Evolutionary conservation across 2,113 vertebrate species (phyloP), one percentile per base, ranked within the genome.

Genomic region (Lutjanus erythropterus): DNA sequence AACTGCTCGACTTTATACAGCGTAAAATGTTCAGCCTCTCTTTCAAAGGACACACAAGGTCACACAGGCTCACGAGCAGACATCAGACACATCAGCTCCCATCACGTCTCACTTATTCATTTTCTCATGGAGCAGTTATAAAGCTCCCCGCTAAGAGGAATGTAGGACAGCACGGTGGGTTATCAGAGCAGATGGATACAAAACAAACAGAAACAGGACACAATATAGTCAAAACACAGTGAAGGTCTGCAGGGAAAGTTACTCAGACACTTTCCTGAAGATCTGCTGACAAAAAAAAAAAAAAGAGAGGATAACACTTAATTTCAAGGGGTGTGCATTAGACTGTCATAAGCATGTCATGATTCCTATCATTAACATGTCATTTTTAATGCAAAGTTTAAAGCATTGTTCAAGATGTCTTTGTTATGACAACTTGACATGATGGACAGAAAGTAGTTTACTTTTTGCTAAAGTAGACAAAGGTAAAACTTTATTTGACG

Each of bases 21-120:
- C 47, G 23, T 10, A 6, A 73, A 76, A 41, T 65, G 33, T 42
- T 72, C 27, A 1, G 15, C 21, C 59, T 65, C 62, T 64, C 31
- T 55, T 60, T 27, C 5, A 46, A 39, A 55, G 64, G 55, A 73
- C 47, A 0, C 27, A 7, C 62, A 71, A 85, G 85, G 88, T 90
- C 78, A 53, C 37, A 7, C 11, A 1, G 46, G 37, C 53, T 58
- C 39, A 37, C 3, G 53, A 39, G 58, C 44, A 39, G 31, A 69
- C 49, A 72, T 82, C 15, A 52, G 35, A 74, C 68, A 39, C 47
- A 81, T 75, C 69, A 35, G 72, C 14, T 31, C 33, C 55, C 83
- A n/a, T 93, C 89, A 68, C 15, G 1, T 91, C 87, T 84, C 92
- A 86, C 89, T 81, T 91, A 0, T 86, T 92, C 44, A 92, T 92